Evolutionary conservation across 2,888 invertebrate species (phyloP).

Genomic region (Zeuzera pyrina): DNA sequence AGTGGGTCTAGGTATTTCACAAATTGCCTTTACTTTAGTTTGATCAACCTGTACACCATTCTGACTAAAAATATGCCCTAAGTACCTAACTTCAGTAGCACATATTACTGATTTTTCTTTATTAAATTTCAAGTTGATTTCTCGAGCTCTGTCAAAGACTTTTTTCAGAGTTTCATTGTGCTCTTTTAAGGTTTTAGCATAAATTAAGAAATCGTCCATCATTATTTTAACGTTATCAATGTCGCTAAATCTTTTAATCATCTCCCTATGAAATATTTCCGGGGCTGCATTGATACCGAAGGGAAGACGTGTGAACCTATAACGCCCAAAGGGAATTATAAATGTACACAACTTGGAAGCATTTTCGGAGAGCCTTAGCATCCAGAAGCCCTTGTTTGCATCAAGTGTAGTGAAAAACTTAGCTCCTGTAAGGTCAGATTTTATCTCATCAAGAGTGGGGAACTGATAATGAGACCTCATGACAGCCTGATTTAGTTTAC

Average conservation of each 20-base stretch:
- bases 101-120: no score
- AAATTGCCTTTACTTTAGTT: no score
- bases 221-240: neutral
- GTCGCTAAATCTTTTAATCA: neutral
- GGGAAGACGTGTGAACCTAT: neutral
- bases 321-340: neutral
- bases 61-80: no score
- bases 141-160: neutral
- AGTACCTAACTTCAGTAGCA: no score
- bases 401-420: neutral
- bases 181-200: neutral
- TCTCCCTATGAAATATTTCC: neutral
- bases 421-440: neutral
- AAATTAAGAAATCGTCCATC: neutral
- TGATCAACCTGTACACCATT: no score
- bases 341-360: neutral
- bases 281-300: neutral
- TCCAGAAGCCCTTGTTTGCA: neutral
- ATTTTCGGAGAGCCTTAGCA: neutral
- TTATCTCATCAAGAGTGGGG: neutral
- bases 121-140: no score
- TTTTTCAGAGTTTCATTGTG: neutral
- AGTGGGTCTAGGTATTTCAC: no score
- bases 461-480: neutral
- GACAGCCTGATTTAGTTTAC: neutral